These are phyloP conservation scores for Leucoma salicis DNA, from an alignment of 2,888 invertebrate species.

Conservation along the genomic window DNA sequence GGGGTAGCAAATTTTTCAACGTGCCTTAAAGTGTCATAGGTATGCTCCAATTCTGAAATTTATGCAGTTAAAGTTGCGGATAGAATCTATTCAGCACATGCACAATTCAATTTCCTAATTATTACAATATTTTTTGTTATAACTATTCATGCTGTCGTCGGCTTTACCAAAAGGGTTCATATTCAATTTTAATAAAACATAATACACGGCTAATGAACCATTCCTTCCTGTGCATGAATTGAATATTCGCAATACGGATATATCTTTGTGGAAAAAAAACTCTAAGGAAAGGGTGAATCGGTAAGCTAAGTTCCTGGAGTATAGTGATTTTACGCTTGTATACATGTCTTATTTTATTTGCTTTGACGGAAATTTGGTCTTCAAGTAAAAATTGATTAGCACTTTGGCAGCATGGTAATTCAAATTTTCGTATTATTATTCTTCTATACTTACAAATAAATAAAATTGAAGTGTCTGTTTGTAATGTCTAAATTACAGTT, in stretches of 20 bases:
- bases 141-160: conserved; percentile 47
- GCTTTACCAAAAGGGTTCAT: conserved; percentile 53
- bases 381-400: conserved; percentile 38
- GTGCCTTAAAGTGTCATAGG: too few relatives aligned
- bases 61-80: too few relatives aligned
- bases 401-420: too few relatives aligned
- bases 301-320: conserved; percentile 32
- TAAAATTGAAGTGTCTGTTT: too few relatives aligned
- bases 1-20: too few relatives aligned
- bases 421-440: too few relatives aligned
- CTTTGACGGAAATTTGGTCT: conserved; percentile 17
- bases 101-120: background rate
- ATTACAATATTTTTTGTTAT: too few relatives aligned
- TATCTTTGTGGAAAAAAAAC: conserved; percentile 49
- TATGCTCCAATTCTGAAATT: too few relatives aligned
- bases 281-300: conserved; percentile 63
- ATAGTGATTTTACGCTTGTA: conserved; percentile 48
- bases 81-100: too few relatives aligned
- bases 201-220: conserved; percentile 67
- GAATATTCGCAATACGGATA: conserved; percentile 75
- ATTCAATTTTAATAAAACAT: conserved; percentile 48
- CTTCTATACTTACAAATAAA: too few relatives aligned
- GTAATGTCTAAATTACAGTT: too few relatives aligned
- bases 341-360: conserved; percentile 28
- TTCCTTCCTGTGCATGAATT: conserved; percentile 67